Conservation (phyloP, 2,888 invertebrate genomes). For the Tetrapedia diversipes region DNA sequence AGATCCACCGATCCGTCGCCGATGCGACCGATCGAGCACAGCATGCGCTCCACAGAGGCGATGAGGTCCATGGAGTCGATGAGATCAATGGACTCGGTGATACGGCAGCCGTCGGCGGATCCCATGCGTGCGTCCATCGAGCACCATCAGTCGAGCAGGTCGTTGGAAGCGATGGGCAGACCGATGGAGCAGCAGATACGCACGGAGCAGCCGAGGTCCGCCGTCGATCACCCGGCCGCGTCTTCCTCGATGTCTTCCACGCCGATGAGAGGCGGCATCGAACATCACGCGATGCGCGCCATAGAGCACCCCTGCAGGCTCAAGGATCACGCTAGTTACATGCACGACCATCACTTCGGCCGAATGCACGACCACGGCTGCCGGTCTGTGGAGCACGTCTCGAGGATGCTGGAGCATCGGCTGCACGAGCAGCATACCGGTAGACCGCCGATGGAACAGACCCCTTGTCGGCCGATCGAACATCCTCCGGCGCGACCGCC, state of each 20-base stretch:
- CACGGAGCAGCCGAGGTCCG: slow-evolving; percentile 69
- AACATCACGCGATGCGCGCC: slow-evolving; percentile 75
- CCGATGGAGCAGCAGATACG: slow-evolving; percentile 67
- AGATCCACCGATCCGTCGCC: slow-evolving; percentile 81
- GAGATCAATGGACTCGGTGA: slow-evolving; percentile 80
- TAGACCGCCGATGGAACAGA: slow-evolving; percentile 62
- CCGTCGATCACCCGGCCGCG: slow-evolving; percentile 66
- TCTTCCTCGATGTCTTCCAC: slow-evolving; percentile 63
- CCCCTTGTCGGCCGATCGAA: slow-evolving; percentile 69
- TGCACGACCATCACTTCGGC: slow-evolving; percentile 77
- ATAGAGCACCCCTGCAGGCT: slow-evolving; percentile 79
- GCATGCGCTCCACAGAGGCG: slow-evolving; percentile 78
- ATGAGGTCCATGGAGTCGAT: slow-evolving; percentile 82
- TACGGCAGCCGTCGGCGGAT: slow-evolving; percentile 71
- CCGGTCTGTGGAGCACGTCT: slow-evolving; percentile 79
- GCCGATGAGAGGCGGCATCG: slow-evolving; percentile 65
- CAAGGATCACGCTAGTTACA: slow-evolving; percentile 75
- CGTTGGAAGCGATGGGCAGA: slow-evolving; percentile 73
- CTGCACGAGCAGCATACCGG: slow-evolving; percentile 73
- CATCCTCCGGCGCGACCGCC: slow-evolving; percentile 67
- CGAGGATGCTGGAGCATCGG: slow-evolving; percentile 76
- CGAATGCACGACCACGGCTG: slow-evolving; percentile 78
- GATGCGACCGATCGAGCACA: slow-evolving; percentile 79
- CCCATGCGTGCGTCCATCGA: slow-evolving; percentile 62
- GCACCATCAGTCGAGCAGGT: slow-evolving; percentile 74